phyloP scores from a whole-genome alignment of 2,113 vertebrate genomes.

The Hippocampus barbouri region DNA sequence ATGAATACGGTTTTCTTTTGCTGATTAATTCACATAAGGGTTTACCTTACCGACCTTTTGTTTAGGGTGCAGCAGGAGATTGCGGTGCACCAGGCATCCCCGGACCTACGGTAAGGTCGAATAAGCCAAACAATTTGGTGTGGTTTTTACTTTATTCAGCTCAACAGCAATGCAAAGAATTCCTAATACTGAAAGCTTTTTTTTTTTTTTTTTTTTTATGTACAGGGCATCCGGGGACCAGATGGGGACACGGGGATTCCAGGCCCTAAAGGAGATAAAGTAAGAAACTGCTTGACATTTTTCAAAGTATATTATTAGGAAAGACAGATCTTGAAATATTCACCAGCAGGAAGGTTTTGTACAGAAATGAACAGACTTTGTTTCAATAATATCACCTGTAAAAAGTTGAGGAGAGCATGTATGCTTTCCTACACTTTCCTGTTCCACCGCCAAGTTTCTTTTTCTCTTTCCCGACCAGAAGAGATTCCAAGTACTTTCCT shows the following conservation, averaged over 20 bases:
- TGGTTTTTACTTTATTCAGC: neutral
- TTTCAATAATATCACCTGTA: neutral
- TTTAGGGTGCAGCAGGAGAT: slow-evolving; percentile 74
- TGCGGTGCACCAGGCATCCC: slow-evolving; percentile 69
- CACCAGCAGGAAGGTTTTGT: neutral
- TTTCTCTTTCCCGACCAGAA: too few species aligned
- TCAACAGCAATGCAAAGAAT: neutral
- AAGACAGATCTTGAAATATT: neutral
- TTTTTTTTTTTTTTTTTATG: neutral
- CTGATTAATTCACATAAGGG: neutral
- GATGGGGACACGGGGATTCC: slow-evolving; percentile 75
- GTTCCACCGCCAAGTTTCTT: too few species aligned
- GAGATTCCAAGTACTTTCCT: too few species aligned
- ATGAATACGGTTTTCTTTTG: neutral
- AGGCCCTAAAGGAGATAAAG: slow-evolving; percentile 79
- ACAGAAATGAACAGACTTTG: neutral
- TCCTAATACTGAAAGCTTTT: neutral
- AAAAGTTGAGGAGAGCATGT: neutral
- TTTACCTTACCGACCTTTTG: neutral
- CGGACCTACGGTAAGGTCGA: slow-evolving; percentile 68
- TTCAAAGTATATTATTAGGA: too few species aligned
- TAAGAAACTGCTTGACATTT: slow-evolving; percentile 44
- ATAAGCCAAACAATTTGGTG: neutral
- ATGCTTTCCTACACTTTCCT: too few species aligned
- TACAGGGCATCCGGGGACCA: slow-evolving; percentile 73